Evolutionary conservation across 1,140 invertebrate species (phyloP).

Genomic region (Drosophila nigrodunni): DNA sequence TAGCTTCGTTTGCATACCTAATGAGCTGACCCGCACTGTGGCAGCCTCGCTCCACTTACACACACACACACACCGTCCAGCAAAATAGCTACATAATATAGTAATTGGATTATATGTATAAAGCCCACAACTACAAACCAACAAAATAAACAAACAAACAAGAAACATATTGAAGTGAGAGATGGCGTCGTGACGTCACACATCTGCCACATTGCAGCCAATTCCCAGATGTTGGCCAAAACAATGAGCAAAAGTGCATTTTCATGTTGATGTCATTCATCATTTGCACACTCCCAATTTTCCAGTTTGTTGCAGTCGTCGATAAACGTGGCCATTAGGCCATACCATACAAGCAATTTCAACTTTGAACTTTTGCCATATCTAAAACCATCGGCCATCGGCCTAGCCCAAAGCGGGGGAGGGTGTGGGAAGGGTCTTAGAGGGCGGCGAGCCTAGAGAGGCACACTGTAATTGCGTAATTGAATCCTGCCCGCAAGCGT

Average conservation of each 20-base stretch:
- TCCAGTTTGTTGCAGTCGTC: neutral
- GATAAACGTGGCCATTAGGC: slow-evolving; percentile 19
- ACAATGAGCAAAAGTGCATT: slow-evolving; percentile 52
- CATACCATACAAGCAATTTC: neutral
- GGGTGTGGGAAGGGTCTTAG: no score
- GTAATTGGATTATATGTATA: slow-evolving; percentile 73
- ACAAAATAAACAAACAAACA: neutral
- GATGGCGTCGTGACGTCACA: slow-evolving; percentile 49
- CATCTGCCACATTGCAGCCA: slow-evolving; percentile 11
- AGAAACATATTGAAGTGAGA: neutral
- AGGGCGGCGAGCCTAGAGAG: no score
- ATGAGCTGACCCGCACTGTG: slow-evolving; percentile 29
- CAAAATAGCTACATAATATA: slow-evolving; percentile 28
- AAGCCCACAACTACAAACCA: slow-evolving; percentile 19
- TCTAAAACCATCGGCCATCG: neutral
- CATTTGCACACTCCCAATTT: slow-evolving; percentile 10
- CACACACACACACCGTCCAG: slow-evolving; percentile 20
- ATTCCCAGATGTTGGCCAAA: slow-evolving; percentile 19
- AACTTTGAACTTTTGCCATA: slow-evolving; percentile 30
- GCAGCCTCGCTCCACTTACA: slow-evolving; percentile 23
- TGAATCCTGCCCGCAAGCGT: slow-evolving; percentile 50
- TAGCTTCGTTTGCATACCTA: slow-evolving; percentile 50
- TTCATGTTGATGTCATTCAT: slow-evolving; percentile 41
- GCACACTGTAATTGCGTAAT: slow-evolving; percentile 62
- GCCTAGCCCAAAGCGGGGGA: neutral